Base-by-base conservation (phyloP, 1,140 invertebrate species). In the Halotydeus destructor region DNA sequence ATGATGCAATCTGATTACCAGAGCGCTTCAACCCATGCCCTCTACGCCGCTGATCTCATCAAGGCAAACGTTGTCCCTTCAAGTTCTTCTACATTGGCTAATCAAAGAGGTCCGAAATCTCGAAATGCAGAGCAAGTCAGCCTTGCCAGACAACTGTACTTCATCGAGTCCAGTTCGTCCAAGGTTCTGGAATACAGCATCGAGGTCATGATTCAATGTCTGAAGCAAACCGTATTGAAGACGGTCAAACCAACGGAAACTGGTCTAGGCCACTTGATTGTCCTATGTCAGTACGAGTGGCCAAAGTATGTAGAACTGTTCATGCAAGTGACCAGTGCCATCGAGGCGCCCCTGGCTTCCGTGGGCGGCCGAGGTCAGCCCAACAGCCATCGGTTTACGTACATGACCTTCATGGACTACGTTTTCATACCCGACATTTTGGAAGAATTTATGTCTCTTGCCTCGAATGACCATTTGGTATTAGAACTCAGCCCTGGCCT, bases 341-440 rank as follows among this genome's bases (percentile, higher is more conserved):
- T 47, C 5, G 2, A 12, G 12, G 31, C 30, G 21, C 23, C 14
- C 3, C 3, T 21, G 21, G 14, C 18, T 5, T 5, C 5, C n/a
- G 9, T 32, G n/a, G 25, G 25, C 31, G 38, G 22, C 22, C 26
- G n/a, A 43, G 41, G 43, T 41, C 22, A 41, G 24, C 14, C 41
- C 18, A 28, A 43, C 3, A 49, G 41, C 4, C 30, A 27, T 11
- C 44, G 50, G 23, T 34, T 40, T 31, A 49, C 52, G 12, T 55
- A 53, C 45, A 43, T 32, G 2, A 40, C 33, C 21, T 51, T 52
- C 16, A 14, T 27, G 2, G 39, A 28, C 3, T 50, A 60, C 31
- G 35, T 38, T 14, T 56, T 78, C 3, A 61, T 62, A 3, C 79
- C 77, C 48, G 41, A 65, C 64, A 1, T 60, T 70, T 8, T 72